phyloP scores from a whole-genome alignment of 2,797 vertebrate genomes.

The Heliangelus exortis region DNA sequence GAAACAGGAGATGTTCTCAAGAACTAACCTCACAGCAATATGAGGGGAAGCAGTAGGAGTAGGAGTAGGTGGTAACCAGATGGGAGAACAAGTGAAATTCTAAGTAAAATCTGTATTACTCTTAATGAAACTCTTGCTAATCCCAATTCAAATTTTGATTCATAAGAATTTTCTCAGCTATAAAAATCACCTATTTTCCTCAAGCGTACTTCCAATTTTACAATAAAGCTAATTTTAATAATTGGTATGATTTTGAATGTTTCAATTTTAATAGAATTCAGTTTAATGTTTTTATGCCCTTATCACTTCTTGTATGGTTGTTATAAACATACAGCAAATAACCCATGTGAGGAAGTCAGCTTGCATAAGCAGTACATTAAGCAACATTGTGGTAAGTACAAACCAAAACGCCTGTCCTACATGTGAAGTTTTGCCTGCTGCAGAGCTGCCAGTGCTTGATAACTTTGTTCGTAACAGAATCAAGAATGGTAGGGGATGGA shows the following conservation, averaged over 20 bases:
- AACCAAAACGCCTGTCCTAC: neutral
- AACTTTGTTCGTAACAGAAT: neutral
- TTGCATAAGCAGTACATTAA: neutral
- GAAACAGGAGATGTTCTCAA: slow-evolving; percentile 1
- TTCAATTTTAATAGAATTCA: neutral
- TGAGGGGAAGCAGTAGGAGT: neutral
- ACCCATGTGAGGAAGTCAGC: neutral
- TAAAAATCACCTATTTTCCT: neutral
- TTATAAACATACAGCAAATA: neutral
- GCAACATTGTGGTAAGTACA: neutral
- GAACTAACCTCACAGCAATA: neutral
- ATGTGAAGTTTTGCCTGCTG: neutral
- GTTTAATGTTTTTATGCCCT: neutral
- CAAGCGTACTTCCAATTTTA: neutral
- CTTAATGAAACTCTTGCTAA: neutral
- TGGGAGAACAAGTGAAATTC: neutral
- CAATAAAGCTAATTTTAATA: neutral
- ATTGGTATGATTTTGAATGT: neutral
- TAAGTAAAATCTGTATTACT: neutral
- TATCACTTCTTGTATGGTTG: neutral
- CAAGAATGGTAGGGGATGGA: too few species aligned
- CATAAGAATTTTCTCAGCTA: neutral
- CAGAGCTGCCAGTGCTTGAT: neutral
- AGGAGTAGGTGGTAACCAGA: neutral
- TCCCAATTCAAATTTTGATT: neutral